Conservation (phyloP, 2,888 invertebrate genomes). For the Cantharis nigra region DNA sequence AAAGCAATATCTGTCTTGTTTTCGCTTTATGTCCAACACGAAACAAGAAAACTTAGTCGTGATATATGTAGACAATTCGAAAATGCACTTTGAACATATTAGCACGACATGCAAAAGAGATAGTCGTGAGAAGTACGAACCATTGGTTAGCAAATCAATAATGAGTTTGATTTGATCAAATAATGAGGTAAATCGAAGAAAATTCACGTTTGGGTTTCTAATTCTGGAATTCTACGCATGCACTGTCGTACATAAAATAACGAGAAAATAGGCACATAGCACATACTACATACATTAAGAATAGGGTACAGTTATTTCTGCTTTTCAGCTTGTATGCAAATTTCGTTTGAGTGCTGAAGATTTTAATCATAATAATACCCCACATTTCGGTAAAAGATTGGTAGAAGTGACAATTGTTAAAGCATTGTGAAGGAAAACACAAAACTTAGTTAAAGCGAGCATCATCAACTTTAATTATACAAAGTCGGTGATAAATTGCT, state of each 20-base stretch:
- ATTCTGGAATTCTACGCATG: not conserved
- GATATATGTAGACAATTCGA: slow-evolving; percentile 17
- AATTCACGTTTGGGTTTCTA: slow-evolving; percentile 5
- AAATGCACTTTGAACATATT: slow-evolving; percentile 37
- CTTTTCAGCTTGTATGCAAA: slow-evolving; percentile 7
- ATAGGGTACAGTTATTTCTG: not conserved
- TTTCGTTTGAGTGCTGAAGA: slow-evolving; percentile 3
- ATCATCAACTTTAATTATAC: slow-evolving; percentile 8
- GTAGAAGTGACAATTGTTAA: slow-evolving; percentile 11
- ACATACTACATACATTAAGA: not conserved
- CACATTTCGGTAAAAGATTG: slow-evolving; percentile 9
- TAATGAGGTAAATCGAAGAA: slow-evolving; percentile 51
- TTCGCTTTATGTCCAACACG: slow-evolving; percentile 13
- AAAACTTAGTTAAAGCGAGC: slow-evolving; percentile 3
- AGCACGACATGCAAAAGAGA: slow-evolving; percentile 51
- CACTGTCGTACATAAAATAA: not conserved
- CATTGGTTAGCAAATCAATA: slow-evolving; percentile 48
- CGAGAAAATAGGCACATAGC: not conserved
- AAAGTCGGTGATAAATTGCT: not conserved
- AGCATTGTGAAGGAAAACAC: slow-evolving; percentile 9
- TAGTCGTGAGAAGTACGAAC: slow-evolving; percentile 49
- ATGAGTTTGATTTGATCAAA: slow-evolving; percentile 50
- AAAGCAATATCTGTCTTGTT: slow-evolving; percentile 23
- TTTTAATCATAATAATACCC: slow-evolving; percentile 14
- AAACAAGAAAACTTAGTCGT: slow-evolving; percentile 13